These are phyloP conservation scores for Aradophagus sp. DNA, from an alignment of 1,140 invertebrate genomes.

Conservation along the genomic window DNA sequence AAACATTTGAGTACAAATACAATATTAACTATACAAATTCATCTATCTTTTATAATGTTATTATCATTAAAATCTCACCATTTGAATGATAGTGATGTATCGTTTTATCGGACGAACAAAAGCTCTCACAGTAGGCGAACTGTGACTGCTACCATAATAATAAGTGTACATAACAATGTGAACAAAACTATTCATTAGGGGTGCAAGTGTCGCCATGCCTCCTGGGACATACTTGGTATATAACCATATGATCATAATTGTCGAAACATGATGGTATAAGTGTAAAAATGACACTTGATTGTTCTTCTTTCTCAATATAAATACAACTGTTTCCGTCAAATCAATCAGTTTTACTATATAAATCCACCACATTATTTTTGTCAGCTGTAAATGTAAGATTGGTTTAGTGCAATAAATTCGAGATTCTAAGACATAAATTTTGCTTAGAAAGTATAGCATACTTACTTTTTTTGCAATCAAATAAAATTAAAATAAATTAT, in stretches of 20 bases:
- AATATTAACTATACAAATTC: too few species aligned
- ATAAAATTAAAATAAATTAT: too few species aligned
- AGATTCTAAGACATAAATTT: neutral
- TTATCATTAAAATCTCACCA: conserved; percentile 54
- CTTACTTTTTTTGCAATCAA: neutral
- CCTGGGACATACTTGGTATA: conserved; percentile 73
- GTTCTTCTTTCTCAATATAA: conserved; percentile 84
- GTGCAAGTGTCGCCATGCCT: conserved; percentile 60
- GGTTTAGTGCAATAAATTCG: too few species aligned
- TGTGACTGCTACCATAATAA: conserved; percentile 56
- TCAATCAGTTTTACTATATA: conserved; percentile 56
- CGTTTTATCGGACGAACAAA: conserved; percentile 51
- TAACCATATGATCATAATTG: conserved; percentile 77
- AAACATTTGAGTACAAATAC: too few species aligned
- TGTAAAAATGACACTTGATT: conserved; percentile 85
- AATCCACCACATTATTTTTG: conserved; percentile 37
- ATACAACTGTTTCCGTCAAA: conserved; percentile 77
- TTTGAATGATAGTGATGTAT: conserved; percentile 68
- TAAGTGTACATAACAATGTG: conserved; percentile 68
- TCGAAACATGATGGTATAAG: conserved; percentile 82
- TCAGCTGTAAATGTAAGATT: conserved; percentile 27
- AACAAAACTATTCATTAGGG: conserved; percentile 58
- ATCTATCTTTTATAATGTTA: too few species aligned
- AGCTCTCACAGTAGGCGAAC: conserved; percentile 17
- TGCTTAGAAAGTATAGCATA: too few species aligned